A percentile compares a stretch with the other conserved stretches of the same genome.
phyloP scores from a whole-genome alignment of 1,140 invertebrate genomes.

The Myzus persicae region DNA sequence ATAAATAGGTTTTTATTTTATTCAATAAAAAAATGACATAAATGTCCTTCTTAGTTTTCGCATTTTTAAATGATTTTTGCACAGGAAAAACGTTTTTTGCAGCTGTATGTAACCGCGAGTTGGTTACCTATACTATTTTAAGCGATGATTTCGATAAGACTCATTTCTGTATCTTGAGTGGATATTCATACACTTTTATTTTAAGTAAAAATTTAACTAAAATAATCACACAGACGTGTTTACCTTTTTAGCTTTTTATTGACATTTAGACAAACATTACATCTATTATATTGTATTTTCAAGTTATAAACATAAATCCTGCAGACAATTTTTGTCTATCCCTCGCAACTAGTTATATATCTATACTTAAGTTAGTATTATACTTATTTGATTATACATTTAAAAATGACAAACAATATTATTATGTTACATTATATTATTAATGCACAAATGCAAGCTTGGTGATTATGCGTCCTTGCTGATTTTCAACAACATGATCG shows the following conservation, averaged over 20 bases:
- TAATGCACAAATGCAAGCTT: constrained; percentile 2
- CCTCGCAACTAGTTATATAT: too few relatives aligned
- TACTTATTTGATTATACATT: neutral
- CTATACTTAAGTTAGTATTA: too few relatives aligned
- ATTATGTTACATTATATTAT: neutral
- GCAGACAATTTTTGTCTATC: neutral
- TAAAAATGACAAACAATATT: neutral
- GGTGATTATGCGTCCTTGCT: constrained; percentile 25
- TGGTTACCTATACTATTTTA: neutral
- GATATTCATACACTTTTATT: neutral
- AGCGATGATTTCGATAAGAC: neutral
- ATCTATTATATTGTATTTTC: neutral
- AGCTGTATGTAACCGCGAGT: neutral
- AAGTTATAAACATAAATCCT: neutral
- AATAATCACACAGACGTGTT: neutral
- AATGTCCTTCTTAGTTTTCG: neutral
- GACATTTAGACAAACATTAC: neutral
- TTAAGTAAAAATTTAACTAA: neutral
- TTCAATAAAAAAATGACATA: neutral
- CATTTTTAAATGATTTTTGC: neutral
- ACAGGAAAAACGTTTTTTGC: neutral
- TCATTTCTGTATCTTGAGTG: neutral
- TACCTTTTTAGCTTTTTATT: neutral
- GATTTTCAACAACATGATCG: constrained; percentile 9
- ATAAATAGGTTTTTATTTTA: neutral